These are phyloP conservation scores for Tillus elongatus DNA, from an alignment of 2,888 invertebrate species.

Conservation along the genomic window DNA sequence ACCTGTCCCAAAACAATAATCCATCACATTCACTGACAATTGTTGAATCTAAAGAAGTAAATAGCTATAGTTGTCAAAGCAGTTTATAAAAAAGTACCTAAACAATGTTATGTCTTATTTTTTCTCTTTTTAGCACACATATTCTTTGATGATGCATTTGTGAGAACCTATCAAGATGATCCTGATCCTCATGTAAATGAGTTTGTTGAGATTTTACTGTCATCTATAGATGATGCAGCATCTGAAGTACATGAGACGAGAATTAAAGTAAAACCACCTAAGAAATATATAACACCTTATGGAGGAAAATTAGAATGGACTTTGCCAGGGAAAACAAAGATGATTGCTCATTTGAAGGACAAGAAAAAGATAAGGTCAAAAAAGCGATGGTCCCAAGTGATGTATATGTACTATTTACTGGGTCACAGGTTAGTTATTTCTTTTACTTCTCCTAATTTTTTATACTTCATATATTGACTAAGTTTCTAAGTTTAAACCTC, in stretches of 20 bases:
- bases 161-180: constrained; percentile 51
- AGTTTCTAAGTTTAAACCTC: too few relatives aligned
- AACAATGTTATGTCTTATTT: too few relatives aligned
- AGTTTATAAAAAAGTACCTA: too few relatives aligned
- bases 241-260: constrained; percentile 59
- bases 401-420: constrained; percentile 90
- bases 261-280: constrained; percentile 56
- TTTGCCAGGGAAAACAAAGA: constrained; percentile 73
- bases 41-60: too few relatives aligned
- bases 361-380: constrained; percentile 79
- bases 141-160: constrained; percentile 80
- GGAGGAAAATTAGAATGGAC: constrained; percentile 79
- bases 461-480: constrained; percentile 7
- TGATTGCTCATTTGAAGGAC: constrained; percentile 84
- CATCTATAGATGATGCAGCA: constrained; percentile 67
- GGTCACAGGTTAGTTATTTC: constrained; percentile 68
- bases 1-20: too few relatives aligned
- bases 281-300: constrained; percentile 73
- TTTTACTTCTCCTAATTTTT: constrained; percentile 8
- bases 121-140: constrained; percentile 66
- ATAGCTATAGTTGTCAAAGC: too few relatives aligned
- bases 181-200: constrained; percentile 70
- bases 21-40: too few relatives aligned
- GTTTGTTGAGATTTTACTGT: constrained; percentile 66
- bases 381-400: constrained; percentile 90